phyloP scores from a whole-genome alignment of 2,888 invertebrate species.

The Mesorhabditis belari region DNA sequence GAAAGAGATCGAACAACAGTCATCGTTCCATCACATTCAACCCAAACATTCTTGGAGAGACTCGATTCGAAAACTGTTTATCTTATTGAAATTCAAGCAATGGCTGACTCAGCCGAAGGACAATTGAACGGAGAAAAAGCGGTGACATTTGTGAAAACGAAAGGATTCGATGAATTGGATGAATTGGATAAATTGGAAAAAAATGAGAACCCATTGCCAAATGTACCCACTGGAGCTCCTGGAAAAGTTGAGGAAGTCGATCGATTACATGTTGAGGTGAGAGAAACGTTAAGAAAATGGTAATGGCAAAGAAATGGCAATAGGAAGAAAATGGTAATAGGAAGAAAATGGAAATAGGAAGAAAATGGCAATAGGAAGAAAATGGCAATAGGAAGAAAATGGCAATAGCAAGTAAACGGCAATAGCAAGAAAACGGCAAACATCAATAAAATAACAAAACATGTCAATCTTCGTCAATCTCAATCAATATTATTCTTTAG shows the following conservation, averaged over 20 bases:
- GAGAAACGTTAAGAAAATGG: too few species aligned
- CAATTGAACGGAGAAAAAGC: conserved; percentile 47
- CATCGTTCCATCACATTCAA: conserved; percentile 38
- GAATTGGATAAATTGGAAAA: not conserved
- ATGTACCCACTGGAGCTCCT: not conserved
- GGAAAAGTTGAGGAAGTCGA: not conserved
- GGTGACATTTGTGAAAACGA: conserved; percentile 38
- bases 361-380: too few species aligned
- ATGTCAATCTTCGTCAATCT: too few species aligned
- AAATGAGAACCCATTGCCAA: too few species aligned
- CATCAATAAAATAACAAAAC: too few species aligned
- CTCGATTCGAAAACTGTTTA: conserved; percentile 39
- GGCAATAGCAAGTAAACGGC: too few species aligned
- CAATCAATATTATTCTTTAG: not conserved
- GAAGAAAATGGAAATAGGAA: too few species aligned
- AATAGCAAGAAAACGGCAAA: too few species aligned
- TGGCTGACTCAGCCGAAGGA: conserved; percentile 43
- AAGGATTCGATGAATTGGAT: too few species aligned
- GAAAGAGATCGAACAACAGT: conserved; percentile 19
- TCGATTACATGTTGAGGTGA: not conserved
- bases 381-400: too few species aligned
- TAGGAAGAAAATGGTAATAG: too few species aligned
- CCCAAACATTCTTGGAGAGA: conserved; percentile 30
- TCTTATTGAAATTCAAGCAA: conserved; percentile 43
- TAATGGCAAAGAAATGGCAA: too few species aligned